Evolutionary conservation across 2,113 vertebrate genomes (phyloP).

Genomic region (Pterophyllum scalare): DNA sequence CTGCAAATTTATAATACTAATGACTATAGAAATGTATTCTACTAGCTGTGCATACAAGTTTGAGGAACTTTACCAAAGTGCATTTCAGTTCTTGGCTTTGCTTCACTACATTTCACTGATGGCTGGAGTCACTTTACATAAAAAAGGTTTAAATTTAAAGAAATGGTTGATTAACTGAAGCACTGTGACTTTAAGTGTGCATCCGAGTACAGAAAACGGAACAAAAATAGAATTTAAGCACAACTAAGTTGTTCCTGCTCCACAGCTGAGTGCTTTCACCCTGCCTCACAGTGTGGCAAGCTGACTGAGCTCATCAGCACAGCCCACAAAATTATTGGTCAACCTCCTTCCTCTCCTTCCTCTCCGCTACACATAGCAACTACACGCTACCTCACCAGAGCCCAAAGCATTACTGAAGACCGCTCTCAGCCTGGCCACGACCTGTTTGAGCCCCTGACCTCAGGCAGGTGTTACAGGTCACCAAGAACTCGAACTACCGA

Average conservation of each 20-base stretch:
- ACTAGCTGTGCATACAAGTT: neutral
- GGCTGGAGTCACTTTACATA: neutral
- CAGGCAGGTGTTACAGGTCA: neutral
- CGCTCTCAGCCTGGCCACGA: rapidly evolving
- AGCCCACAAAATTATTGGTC: neutral
- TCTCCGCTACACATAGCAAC: neutral
- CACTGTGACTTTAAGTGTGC: neutral
- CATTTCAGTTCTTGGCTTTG: too few relatives aligned
- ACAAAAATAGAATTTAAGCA: neutral
- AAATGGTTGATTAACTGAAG: neutral
- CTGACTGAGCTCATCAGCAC: neutral
- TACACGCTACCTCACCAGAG: neutral
- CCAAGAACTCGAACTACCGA: neutral
- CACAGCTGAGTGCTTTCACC: neutral
- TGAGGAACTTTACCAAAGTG: neutral
- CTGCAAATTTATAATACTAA: neutral
- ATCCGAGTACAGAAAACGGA: neutral
- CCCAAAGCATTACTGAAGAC: neutral
- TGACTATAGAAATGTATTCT: neutral
- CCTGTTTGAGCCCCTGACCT: neutral
- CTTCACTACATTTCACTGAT: neutral
- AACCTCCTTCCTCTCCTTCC: neutral
- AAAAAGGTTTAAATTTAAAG: neutral
- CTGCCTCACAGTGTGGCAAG: neutral
- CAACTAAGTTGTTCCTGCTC: neutral